A percentile compares a stretch with the other conserved stretches of the same genome.
Conservation (phyloP, 2,888 invertebrate species). For the Xanthorhoe spadicearia region DNA sequence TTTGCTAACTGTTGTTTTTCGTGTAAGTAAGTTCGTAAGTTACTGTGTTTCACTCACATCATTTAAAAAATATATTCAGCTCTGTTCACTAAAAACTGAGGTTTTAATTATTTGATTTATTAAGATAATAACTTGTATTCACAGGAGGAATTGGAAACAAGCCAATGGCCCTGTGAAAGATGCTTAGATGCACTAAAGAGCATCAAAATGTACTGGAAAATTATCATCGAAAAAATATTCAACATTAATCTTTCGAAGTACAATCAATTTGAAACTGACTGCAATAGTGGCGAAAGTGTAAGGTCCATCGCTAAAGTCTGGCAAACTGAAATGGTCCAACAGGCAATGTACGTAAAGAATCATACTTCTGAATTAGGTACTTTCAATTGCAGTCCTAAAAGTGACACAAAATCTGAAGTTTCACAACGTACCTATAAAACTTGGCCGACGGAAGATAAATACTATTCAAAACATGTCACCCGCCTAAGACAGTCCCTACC, state of each 20-base stretch:
- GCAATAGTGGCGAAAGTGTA: conserved; percentile 51
- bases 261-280: conserved; percentile 44
- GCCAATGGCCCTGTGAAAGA: conserved; percentile 76
- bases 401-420: conserved; percentile 6
- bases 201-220: conserved; percentile 77
- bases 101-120: too few species aligned
- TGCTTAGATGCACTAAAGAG: conserved; percentile 75
- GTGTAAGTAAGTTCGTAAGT: too few species aligned
- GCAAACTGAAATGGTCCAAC: conserved; percentile 68
- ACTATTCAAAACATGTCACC: conserved; percentile 6
- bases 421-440: conserved; percentile 18
- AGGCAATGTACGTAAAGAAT: conserved; percentile 63
- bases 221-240: conserved; percentile 71
- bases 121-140: background rate
- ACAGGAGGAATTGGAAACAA: conserved; percentile 72
- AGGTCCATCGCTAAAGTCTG: conserved; percentile 63
- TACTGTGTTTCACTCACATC: too few species aligned
- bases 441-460: conserved; percentile 19
- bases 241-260: conserved; percentile 56
- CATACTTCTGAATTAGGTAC: conserved; percentile 47
- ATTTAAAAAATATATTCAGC: too few species aligned
- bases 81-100: too few species aligned
- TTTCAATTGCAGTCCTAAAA: conserved; percentile 17
- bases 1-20: too few species aligned
- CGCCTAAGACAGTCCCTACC: background rate